Evolutionary conservation across 2,888 invertebrate species (phyloP), one percentile per base, ranked within the genome.

Genomic region (Gerris lacustris): DNA sequence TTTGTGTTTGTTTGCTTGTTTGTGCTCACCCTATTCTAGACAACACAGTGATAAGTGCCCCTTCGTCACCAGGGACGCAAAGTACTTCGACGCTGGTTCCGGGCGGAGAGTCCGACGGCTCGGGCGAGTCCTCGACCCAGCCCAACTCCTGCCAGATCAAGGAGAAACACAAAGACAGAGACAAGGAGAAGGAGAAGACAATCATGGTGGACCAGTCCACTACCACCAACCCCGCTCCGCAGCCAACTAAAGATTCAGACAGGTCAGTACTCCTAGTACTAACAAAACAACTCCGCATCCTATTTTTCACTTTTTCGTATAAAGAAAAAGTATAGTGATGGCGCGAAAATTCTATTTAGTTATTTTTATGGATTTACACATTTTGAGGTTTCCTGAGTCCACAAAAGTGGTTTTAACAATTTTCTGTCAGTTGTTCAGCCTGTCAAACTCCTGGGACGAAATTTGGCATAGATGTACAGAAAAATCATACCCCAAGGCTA

Each of bases 31-130:
- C 15, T 11, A 55, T 11, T 55, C 11, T 55, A 83, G 83, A 82
- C 75, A 78, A 79, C 62, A 83, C 82, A 7, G 80, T 81, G 43
- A 74, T 83, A 44, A 86, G 85, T 76, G 84, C 84, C 0, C 89
- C 89, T 44, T 87, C 85, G 5, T 90, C 90, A 0, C 90, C 90
- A 0, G 88, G 90, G 66, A 90, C 88, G 71, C 80, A 89, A 17
- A 90, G 90, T 77, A 88, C 89, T 9, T 86, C 87, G 0, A 91
- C 90, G 0, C 78, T 90, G 67, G 86, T 90, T 43, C 71, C 71
- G n/a, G 18, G 18, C 2, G 18, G 2, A 64, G 64, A 64, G 1
- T 18, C 64, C 7, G 64, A 64, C 15, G 55, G 55, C 55, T 11
- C 11, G 9, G 55, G 4, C 11, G 55, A 15, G 11, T 31, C 31